These are phyloP conservation scores for Phaedon cochleariae DNA, from an alignment of 2,888 invertebrate genomes.

Conservation along the genomic window DNA sequence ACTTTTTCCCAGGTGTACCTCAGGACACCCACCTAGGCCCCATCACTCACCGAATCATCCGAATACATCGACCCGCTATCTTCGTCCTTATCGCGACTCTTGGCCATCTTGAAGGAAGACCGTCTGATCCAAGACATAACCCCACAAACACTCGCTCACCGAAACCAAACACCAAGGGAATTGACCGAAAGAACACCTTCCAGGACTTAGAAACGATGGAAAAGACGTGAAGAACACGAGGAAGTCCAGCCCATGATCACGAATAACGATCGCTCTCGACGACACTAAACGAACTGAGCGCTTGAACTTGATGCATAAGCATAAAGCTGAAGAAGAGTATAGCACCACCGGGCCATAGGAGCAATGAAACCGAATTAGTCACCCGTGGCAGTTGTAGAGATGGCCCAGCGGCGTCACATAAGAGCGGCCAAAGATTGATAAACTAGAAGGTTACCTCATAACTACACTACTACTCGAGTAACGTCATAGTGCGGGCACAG, in stretches of 20 bases:
- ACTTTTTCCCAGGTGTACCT: not conserved
- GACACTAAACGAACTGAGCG: slow-evolving; percentile 30
- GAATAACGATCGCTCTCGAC: not conserved
- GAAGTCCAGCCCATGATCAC: not conserved
- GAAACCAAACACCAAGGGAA: slow-evolving; percentile 28
- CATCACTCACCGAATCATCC: slow-evolving; percentile 55
- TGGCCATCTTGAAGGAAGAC: slow-evolving; percentile 46
- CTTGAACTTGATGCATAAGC: slow-evolving; percentile 42
- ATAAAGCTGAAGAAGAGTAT: slow-evolving; percentile 43
- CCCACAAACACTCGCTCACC: slow-evolving; percentile 37
- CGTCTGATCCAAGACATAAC: slow-evolving; percentile 56
- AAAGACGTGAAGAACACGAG: not conserved
- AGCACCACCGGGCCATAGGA: slow-evolving; percentile 37
- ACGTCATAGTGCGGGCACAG: no score
- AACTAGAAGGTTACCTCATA: no score
- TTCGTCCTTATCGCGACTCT: slow-evolving; percentile 45
- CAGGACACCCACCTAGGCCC: not conserved
- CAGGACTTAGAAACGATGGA: not conserved
- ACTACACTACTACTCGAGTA: no score
- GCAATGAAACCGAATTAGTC: slow-evolving; percentile 52
- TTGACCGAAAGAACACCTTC: not conserved
- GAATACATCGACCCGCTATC: slow-evolving; percentile 52
- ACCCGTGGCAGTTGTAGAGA: slow-evolving; percentile 48
- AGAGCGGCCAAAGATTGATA: not conserved
- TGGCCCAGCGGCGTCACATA: slow-evolving; percentile 33